Evolutionary conservation across 2,113 vertebrate species (phyloP), one percentile per base, ranked within the genome.

Genomic region (Neogobius melanostomus): DNA sequence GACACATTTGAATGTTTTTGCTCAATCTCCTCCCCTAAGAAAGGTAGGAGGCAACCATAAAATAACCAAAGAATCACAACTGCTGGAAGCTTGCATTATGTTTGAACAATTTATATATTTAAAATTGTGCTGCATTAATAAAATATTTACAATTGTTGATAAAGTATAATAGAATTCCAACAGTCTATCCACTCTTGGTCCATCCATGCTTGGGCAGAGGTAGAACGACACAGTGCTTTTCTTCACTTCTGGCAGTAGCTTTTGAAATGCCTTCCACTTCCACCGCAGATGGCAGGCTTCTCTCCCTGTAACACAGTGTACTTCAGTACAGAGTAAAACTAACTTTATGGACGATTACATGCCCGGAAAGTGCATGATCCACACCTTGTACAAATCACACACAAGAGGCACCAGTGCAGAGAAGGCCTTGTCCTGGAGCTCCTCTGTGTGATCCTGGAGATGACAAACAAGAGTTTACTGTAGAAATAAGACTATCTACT

Each of bases 301-400:
- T 77, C 0, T 0, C 95, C 95, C 95, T 96, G 71, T 15, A 74
- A 51, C 60, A 12, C 36, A 61, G 61, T 9, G 66, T 28, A 16
- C 43, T 8, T 47, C 46, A 16, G 46, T 47, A 8, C 46, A 6
- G 10, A 8, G 46, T 47, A 11, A 5, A 47, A 2, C 46, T 47
- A 28, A 28, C 28, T 36, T 36, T 36, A 36, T 36, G 28, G 28
- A 36, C 28, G 3, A 5, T 36, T 36, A 36, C 3, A 21, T 21
- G 21, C 21, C 21, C 21, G 2, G 21, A 21, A 21, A 36, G 28
- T 36, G 4, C 4, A 36, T 36, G 28, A 36, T 2, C 6, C 11
- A 16, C 14, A 95, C 95, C 94, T 93, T 90, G 68, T 95, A 97
- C 72, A 92, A 72, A 46, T 11, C 80, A 69, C 95, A 97, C 67